A percentile compares a stretch with the other conserved stretches of the same genome.
Conservation (phyloP, 2,797 vertebrate genomes). For the Mastacembelus armatus region DNA sequence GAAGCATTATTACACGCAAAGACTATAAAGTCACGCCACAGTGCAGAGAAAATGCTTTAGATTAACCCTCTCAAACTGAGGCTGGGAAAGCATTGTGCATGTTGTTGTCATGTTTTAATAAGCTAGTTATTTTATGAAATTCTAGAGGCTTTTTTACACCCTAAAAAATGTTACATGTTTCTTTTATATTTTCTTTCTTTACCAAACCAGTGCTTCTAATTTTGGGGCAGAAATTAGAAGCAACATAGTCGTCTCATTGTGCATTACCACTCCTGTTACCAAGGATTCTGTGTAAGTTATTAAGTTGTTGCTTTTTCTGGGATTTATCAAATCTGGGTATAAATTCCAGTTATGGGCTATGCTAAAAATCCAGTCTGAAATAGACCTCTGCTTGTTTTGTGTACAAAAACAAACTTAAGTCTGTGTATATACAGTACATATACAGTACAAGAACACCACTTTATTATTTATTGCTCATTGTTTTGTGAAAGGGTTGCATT, state of each 20-base stretch:
- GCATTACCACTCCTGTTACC: conserved; percentile 58
- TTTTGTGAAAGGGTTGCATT: conserved; percentile 88
- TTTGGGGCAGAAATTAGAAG: conserved; percentile 39
- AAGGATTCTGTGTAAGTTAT: conserved; percentile 80
- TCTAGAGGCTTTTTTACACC: conserved; percentile 63
- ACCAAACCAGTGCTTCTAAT: conserved; percentile 67
- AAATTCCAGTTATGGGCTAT: conserved; percentile 71
- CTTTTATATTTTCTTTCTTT: conserved; percentile 66
- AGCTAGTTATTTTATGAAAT: conserved; percentile 79
- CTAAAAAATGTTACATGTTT: conserved; percentile 49
- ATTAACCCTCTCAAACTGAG: conserved; percentile 49
- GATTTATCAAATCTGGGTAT: conserved; percentile 60
- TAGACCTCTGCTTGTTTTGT: conserved; percentile 72
- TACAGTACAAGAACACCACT: conserved; percentile 84
- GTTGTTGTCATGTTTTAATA: conserved; percentile 82
- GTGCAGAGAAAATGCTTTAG: conserved; percentile 50
- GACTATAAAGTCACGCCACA: conserved; percentile 43
- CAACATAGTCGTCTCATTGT: conserved; percentile 52
- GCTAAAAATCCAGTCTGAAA: conserved; percentile 71
- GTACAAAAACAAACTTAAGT: conserved; percentile 80
- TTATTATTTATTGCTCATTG: conserved; percentile 87
- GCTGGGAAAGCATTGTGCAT: conserved; percentile 81
- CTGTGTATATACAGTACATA: conserved; percentile 86
- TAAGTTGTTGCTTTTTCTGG: conserved; percentile 69
- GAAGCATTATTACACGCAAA: conserved; percentile 48